Evolutionary conservation across 2,113 vertebrate species (phyloP), one percentile per base, ranked within the genome.

Genomic region (Ageneiosus marmoratus): DNA sequence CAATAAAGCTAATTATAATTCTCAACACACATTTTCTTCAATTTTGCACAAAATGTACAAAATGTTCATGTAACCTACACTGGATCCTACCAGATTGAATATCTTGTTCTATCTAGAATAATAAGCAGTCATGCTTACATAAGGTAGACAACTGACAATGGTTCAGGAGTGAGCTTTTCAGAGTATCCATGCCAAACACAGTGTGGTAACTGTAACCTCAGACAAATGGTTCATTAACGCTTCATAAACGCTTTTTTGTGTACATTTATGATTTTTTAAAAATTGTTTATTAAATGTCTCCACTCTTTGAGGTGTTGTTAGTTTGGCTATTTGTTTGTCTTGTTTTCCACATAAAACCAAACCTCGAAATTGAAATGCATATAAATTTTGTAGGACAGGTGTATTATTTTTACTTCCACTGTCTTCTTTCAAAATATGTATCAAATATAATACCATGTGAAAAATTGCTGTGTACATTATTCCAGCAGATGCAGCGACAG

Each of bases 401-500:
- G 32, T 53, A n/a, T 76, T 53, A 22, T 56, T 77, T 77, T 37
- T 20, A 77, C 32, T 37, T 32, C 29, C n/a, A 53, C 32, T 22
- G 22, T 41, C 18, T 77, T 56, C 32, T 56, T 77, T 77, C 75
- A 77, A 56, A 56, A 41, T 7, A 77, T 77, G 51, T 56, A 56
- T 77, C 51, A 34, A 77, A 13, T n/a, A 77, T 1, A n/a, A 56
- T 34, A 55, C 7, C 48, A 76, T n/a, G 75, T 7, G 22, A 77
- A 20, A 76, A 76, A 56, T 41, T 55, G 51, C 51, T 58, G 51
- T n/a, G 75, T 58, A 24, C 32, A 5, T 22, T 56, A 24, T 56
- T 56, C 75, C 34, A 77, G 56, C 75, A 77, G 75, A 77, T 56
- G 75, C 15, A 56, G 75, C 32, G 75, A 37, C 75, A 77, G 32